A percentile compares a stretch with the other conserved stretches of the same genome.
phyloP scores from a whole-genome alignment of 2,797 vertebrate genomes.

The Streptopelia turtur region DNA sequence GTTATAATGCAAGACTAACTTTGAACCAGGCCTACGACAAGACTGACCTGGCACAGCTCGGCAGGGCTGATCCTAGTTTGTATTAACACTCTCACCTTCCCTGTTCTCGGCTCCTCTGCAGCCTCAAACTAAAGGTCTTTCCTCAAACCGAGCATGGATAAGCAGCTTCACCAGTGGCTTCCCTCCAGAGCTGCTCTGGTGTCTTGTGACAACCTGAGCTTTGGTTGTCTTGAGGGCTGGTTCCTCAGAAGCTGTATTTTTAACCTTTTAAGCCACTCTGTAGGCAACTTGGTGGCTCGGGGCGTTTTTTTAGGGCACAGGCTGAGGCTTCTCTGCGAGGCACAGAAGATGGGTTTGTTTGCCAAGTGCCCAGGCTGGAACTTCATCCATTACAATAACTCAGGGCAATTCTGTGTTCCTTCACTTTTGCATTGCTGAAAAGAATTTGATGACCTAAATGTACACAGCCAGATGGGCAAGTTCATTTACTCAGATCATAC shows the following conservation, averaged over 20 bases:
- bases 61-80: too few relatives aligned
- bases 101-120: not conserved
- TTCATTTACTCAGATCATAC: not conserved
- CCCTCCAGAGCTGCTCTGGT: not conserved
- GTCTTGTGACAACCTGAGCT: not conserved
- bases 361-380: not conserved
- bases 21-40: not conserved
- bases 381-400: not conserved
- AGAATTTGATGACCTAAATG: not conserved
- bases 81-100: not conserved
- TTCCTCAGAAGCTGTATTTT: not conserved
- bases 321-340: not conserved
- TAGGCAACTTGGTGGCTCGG: not conserved
- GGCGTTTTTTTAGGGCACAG: not conserved
- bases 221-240: not conserved
- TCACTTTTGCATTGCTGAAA: not conserved
- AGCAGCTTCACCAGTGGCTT: not conserved
- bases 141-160: not conserved
- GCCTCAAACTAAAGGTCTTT: not conserved
- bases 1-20: not conserved
- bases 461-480: not conserved
- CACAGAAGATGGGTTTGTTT: not conserved
- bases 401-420: not conserved
- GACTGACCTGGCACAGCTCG: not conserved
- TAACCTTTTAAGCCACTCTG: not conserved